Evolutionary conservation across 2,888 invertebrate species (phyloP).

Genomic region (Acleris literana): DNA sequence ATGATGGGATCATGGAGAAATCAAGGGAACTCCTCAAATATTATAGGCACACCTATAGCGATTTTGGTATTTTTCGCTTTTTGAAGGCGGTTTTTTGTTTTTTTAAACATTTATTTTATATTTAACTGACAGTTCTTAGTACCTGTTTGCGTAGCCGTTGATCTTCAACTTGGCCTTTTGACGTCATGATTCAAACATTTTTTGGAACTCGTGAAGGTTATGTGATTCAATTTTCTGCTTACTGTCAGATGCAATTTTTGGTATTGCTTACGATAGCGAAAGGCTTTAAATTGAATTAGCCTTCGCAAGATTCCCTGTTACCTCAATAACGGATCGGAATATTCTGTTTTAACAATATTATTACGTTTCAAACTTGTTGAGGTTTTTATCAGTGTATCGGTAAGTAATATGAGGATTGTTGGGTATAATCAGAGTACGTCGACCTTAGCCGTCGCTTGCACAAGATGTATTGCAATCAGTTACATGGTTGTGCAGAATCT

Average conservation of each 20-base stretch:
- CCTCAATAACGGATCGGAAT: background rate
- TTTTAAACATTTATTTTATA: no score
- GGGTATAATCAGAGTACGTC: background rate
- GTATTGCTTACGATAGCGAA: conserved; percentile 3
- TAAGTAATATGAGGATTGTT: background rate
- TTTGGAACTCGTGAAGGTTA: conserved; percentile 21
- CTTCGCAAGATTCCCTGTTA: conserved; percentile 11
- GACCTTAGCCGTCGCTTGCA: background rate
- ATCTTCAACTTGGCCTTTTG: conserved; percentile 19
- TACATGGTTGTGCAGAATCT: no score
- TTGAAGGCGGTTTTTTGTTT: no score
- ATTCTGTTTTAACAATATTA: background rate
- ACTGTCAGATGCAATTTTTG: conserved; percentile 10
- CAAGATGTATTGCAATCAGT: background rate
- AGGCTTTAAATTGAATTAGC: conserved; percentile 14
- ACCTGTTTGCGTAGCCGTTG: conserved; percentile 9
- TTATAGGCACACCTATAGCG: no score
- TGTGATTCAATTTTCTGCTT: conserved; percentile 19
- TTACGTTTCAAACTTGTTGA: background rate
- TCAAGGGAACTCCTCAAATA: no score
- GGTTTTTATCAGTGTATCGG: no score
- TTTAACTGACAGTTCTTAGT: conserved; percentile 17
- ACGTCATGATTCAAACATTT: conserved; percentile 28
- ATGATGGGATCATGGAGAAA: no score
- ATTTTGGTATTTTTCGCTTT: no score